These are phyloP conservation scores for Pristionchus japonicus DNA, from an alignment of 2,888 invertebrate genomes.

Conservation along the genomic window DNA sequence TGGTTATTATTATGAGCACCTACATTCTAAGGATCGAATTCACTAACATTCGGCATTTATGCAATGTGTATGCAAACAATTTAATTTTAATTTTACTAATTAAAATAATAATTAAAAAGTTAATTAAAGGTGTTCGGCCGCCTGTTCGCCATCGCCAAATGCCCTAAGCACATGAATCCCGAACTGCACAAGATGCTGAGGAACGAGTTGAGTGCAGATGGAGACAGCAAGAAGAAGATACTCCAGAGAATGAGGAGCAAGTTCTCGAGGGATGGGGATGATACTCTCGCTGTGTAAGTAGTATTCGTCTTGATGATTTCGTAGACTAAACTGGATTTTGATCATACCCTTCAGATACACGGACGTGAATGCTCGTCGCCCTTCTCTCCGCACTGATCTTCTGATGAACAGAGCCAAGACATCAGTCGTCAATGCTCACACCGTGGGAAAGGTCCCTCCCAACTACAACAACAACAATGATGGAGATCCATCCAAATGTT, in stretches of 20 bases:
- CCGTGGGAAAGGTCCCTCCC: slow-evolving; percentile 44
- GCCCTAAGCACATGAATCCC: slow-evolving; percentile 62
- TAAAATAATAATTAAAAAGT: too few relatives aligned
- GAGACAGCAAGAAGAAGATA: slow-evolving; percentile 53
- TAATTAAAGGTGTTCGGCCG: slow-evolving; percentile 56
- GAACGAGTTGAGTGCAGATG: slow-evolving; percentile 56
- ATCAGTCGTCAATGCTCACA: slow-evolving; percentile 46
- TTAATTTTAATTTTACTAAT: too few relatives aligned
- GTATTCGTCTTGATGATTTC: not conserved
- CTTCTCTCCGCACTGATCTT: slow-evolving; percentile 87
- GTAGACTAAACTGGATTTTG: not conserved
- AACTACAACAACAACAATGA: slow-evolving; percentile 35
- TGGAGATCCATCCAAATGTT: slow-evolving; percentile 28
- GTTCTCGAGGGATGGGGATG: slow-evolving; percentile 56
- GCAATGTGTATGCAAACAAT: too few relatives aligned
- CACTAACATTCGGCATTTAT: too few relatives aligned
- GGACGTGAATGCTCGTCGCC: slow-evolving; percentile 83
- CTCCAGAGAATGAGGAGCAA: slow-evolving; percentile 59
- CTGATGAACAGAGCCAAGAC: slow-evolving; percentile 58
- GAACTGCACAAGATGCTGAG: slow-evolving; percentile 57
- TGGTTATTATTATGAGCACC: too few relatives aligned
- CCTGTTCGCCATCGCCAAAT: slow-evolving; percentile 53
- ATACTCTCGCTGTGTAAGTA: slow-evolving; percentile 51
- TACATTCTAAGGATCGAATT: too few relatives aligned
- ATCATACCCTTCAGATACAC: slow-evolving; percentile 50